phyloP scores from a whole-genome alignment of 1,140 invertebrate species.

The Lasioglossum albipes region DNA sequence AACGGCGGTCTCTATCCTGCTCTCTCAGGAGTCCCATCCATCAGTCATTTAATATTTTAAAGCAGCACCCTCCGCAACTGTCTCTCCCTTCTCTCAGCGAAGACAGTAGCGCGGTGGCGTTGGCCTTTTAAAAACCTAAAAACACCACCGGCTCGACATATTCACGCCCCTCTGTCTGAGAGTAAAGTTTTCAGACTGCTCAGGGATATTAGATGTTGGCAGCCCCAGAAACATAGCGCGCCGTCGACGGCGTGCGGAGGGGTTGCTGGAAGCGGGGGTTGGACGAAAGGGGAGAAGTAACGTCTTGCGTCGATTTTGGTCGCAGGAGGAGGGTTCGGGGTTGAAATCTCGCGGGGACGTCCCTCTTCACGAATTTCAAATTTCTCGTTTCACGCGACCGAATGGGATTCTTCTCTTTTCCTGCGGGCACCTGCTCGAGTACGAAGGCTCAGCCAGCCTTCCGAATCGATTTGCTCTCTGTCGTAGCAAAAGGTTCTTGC shows the following conservation, averaged over 20 bases:
- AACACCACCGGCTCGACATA: constrained; percentile 65
- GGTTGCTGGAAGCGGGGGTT: not conserved
- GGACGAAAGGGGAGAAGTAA: constrained; percentile 14
- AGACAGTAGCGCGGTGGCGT: constrained; percentile 10
- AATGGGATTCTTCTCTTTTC: constrained; percentile 62
- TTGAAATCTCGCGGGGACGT: constrained; percentile 54
- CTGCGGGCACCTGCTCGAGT: constrained; percentile 54
- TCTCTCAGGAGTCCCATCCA: constrained; percentile 76
- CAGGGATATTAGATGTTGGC: constrained; percentile 69
- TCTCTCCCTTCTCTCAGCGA: constrained; percentile 39
- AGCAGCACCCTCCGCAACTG: constrained; percentile 64
- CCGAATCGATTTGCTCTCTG: constrained; percentile 59
- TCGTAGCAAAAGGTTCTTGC: constrained; percentile 40
- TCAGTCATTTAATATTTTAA: constrained; percentile 80
- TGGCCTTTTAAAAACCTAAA: constrained; percentile 78
- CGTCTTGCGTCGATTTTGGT: constrained; percentile 57
- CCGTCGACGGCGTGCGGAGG: too few relatives aligned
- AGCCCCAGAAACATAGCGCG: constrained; percentile 5
- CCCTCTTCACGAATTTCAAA: constrained; percentile 56
- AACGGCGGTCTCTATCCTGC: constrained; percentile 39
- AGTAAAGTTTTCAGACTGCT: constrained; percentile 74
- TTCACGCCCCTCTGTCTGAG: constrained; percentile 65
- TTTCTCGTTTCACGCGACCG: constrained; percentile 63
- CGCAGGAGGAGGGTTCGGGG: constrained; percentile 16
- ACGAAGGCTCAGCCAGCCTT: constrained; percentile 35